Evolutionary conservation across 64 coral and sea anemone genomes (phyloP).

Genomic region (Pachyseris speciosa): DNA sequence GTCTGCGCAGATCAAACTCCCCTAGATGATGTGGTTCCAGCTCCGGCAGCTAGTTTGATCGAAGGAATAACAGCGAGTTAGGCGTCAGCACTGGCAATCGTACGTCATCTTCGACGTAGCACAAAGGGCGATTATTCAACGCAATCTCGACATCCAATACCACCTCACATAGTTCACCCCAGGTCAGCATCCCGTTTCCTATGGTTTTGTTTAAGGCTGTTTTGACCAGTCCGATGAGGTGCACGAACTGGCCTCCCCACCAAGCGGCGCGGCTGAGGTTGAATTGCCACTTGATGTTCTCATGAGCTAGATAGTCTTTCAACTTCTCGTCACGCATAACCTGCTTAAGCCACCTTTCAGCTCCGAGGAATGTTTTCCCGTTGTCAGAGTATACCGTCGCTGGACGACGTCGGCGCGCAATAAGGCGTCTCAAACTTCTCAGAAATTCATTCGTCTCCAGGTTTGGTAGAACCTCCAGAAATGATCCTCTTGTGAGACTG

Average conservation of each 20-base stretch:
- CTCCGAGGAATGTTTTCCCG: conserved; percentile 28
- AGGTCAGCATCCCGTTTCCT: background rate
- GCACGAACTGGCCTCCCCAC: conserved; percentile 69
- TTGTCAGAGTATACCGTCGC: conserved; percentile 57
- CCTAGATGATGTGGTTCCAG: background rate
- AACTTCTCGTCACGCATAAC: conserved; percentile 36
- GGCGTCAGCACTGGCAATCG: background rate
- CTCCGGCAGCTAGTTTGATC: conserved; percentile 18
- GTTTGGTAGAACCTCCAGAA: background rate
- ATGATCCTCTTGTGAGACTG: conserved; percentile 15
- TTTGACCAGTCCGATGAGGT: conserved; percentile 50
- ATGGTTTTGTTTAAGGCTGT: conserved; percentile 8
- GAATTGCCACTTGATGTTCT: conserved; percentile 47
- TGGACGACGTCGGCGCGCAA: too few relatives aligned
- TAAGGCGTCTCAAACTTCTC: too few relatives aligned
- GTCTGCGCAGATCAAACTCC: background rate
- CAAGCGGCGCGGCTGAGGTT: conserved; percentile 49
- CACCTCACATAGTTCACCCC: conserved; percentile 20
- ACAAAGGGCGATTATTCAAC: conserved; percentile 44
- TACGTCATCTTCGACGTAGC: conserved; percentile 22
- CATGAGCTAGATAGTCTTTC: conserved; percentile 4
- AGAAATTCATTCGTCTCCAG: too few relatives aligned
- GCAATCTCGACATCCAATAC: conserved; percentile 8
- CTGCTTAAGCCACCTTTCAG: conserved; percentile 33
- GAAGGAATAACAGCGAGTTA: too few relatives aligned